Evolutionary conservation across 2,888 invertebrate species (phyloP).

Genomic region (Cryptus armator): DNA sequence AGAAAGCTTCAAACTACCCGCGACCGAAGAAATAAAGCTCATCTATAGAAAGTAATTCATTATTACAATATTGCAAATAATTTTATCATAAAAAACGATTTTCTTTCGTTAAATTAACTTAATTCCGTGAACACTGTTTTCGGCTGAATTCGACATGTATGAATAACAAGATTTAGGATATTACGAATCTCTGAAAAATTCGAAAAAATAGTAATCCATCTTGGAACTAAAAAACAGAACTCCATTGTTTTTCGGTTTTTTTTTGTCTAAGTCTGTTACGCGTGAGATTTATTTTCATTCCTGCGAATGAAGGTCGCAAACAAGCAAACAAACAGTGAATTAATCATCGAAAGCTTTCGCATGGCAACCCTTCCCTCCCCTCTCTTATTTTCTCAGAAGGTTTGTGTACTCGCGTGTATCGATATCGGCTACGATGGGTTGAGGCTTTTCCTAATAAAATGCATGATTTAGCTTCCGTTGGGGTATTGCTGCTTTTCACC

Average conservation of each 20-base stretch:
- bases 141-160: background rate
- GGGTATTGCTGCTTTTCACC: conserved; percentile 49
- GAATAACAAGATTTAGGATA: background rate
- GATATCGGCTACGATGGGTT: conserved; percentile 23
- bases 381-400: background rate
- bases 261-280: background rate
- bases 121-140: background rate
- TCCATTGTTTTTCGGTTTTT: background rate
- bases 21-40: conserved; percentile 66
- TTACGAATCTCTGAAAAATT: background rate
- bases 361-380: background rate
- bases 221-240: background rate
- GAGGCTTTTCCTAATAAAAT: conserved; percentile 79
- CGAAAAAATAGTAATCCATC: background rate
- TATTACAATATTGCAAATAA: background rate
- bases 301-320: background rate
- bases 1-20: conserved; percentile 66
- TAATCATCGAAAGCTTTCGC: conserved; percentile 15
- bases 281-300: background rate
- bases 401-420: conserved; percentile 37
- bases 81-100: background rate
- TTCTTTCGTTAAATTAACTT: background rate
- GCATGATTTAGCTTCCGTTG: conserved; percentile 81
- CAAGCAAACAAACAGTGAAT: background rate
- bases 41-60: conserved; percentile 5